These are phyloP conservation scores for Hirudinaria manillensis DNA, from an alignment of 2,888 invertebrate species.

Conservation along the genomic window DNA sequence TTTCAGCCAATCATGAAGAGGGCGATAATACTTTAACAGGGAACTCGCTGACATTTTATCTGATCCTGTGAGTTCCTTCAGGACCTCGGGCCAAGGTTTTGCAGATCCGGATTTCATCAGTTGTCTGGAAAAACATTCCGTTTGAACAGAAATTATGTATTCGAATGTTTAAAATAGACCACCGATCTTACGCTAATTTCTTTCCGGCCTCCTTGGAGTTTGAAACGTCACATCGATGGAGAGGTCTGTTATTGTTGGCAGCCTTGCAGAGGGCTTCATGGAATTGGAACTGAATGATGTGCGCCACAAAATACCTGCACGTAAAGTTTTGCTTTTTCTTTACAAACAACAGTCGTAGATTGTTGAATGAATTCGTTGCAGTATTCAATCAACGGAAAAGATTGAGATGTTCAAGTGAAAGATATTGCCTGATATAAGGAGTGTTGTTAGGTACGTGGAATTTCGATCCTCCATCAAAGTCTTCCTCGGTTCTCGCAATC, in stretches of 20 bases:
- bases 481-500: slow-evolving; percentile 61
- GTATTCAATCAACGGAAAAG: too few relatives aligned
- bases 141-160: not conserved
- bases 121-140: slow-evolving; percentile 37
- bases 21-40: slow-evolving; percentile 74
- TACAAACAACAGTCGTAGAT: not conserved
- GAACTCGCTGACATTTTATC: slow-evolving; percentile 66
- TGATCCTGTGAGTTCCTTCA: slow-evolving; percentile 59
- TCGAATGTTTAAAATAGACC: not conserved
- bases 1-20: slow-evolving; percentile 71
- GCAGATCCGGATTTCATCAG: slow-evolving; percentile 57
- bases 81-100: slow-evolving; percentile 63
- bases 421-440: slow-evolving; percentile 68
- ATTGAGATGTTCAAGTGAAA: not conserved
- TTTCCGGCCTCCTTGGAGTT: slow-evolving; percentile 76
- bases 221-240: slow-evolving; percentile 87
- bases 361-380: too few relatives aligned
- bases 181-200: slow-evolving; percentile 65
- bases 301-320: slow-evolving; percentile 80
- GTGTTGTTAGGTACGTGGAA: slow-evolving; percentile 86
- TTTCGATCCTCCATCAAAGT: slow-evolving; percentile 87
- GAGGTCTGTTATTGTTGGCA: slow-evolving; percentile 70
- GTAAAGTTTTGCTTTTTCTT: not conserved
- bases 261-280: slow-evolving; percentile 74
- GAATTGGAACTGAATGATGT: slow-evolving; percentile 88